Conservation (phyloP, 2,888 invertebrate genomes). For the Arge pagana region DNA sequence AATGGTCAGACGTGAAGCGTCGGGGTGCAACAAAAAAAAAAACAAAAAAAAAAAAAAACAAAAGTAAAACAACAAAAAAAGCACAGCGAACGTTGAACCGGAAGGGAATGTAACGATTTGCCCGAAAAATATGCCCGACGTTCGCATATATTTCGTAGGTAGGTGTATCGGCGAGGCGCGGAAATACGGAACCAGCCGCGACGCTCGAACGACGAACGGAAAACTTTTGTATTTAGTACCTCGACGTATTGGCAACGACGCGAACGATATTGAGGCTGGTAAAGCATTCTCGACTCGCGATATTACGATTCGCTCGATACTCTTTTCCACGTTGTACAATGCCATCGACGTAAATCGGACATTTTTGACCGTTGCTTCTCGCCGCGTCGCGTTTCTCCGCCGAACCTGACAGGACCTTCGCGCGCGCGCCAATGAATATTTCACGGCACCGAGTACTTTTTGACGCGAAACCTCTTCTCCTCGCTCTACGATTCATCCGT, state of each 20-base stretch:
- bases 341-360: too few relatives aligned
- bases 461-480: too few relatives aligned
- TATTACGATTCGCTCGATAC: slow-evolving; percentile 14
- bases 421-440: too few relatives aligned
- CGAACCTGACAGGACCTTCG: too few relatives aligned
- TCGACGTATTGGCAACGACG: slow-evolving; percentile 56
- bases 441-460: too few relatives aligned
- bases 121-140: not conserved
- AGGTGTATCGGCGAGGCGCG: not conserved
- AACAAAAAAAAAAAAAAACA: too few relatives aligned
- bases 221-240: slow-evolving; percentile 54
- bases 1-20: slow-evolving; percentile 8
- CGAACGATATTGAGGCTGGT: slow-evolving; percentile 56
- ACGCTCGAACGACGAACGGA: not conserved
- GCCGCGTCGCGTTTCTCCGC: too few relatives aligned
- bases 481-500: too few relatives aligned
- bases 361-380: too few relatives aligned
- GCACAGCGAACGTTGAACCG: not conserved
- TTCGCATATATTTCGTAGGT: not conserved
- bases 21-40: too few relatives aligned
- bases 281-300: slow-evolving; percentile 52
- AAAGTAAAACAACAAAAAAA: too few relatives aligned
- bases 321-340: slow-evolving; percentile 13
- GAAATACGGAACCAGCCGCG: slow-evolving; percentile 10
- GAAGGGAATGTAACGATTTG: too few relatives aligned